Evolutionary conservation across 2,888 invertebrate species (phyloP), one percentile per base, ranked within the genome.

Genomic region (Isotomurus palustris): DNA sequence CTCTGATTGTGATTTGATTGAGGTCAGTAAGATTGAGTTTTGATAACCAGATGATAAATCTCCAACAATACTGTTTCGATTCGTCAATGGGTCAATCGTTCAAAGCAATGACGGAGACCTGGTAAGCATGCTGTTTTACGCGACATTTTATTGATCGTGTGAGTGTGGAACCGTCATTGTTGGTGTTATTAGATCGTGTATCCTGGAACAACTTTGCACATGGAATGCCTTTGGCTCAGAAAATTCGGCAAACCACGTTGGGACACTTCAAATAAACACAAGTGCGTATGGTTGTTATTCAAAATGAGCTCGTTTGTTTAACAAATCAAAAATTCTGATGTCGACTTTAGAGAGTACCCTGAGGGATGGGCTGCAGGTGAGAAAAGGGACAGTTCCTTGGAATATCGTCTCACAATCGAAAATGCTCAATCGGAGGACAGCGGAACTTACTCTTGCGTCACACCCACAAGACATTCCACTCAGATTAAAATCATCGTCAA

Each of bases 171-270:
- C 14, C 32, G 14, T 32, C 32, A 10, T 32, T 10, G 5, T 19
- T 5, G 38, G 5, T 44, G 10, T 35, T 17, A 40, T 29, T 35
- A 49, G 35, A 32, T 49, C 28, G 28, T 59, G 2, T 59, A 59
- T 27, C 56, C 56, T 10, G 90, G 90, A 0, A 87, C 89, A 0
- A 85, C 86, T 19, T 77, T 91, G 32, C 89, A 91, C 73, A 88
- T 91, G 86, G 91, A 91, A 74, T 91, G 91, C 69, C 79, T 91
- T 10, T 91, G 90, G 88, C 87, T 89, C 78, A 78, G 89, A 60
- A 80, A 43, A 43, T 43, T 43, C 22, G 91, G 91, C 0, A 84
- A 86, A 71, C 91, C 91, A 0, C 87, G 86, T 74, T 91, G 91
- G 91, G 86, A 84, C 60, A 70, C 70, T n/a, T 69, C 72, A 2